Evolutionary conservation across 2,113 vertebrate genomes (phyloP).

Genomic region (Spheniscus mendiculus): DNA sequence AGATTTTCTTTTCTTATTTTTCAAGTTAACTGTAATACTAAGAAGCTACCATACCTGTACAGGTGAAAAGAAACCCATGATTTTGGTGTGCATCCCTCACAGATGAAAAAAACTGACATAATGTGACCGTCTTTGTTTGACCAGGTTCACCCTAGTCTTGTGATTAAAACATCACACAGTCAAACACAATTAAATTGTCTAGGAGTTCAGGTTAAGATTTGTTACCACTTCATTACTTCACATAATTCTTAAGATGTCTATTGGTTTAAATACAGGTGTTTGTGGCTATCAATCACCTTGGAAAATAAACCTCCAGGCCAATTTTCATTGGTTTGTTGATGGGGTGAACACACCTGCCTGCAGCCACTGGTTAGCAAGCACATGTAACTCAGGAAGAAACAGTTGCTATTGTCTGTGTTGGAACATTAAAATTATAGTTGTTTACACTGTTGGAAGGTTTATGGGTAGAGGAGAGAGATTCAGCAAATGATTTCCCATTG

Average conservation of each 20-base stretch:
- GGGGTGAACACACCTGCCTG: conserved; percentile 66
- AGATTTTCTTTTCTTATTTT: background rate
- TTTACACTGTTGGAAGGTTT: conserved; percentile 68
- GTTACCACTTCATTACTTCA: conserved; percentile 49
- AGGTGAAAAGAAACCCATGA: background rate
- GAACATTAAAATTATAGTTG: conserved; percentile 76
- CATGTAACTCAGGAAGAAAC: conserved; percentile 68
- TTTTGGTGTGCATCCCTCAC: background rate
- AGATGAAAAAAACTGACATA: background rate
- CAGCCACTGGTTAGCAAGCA: conserved; percentile 61
- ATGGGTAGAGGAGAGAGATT: background rate
- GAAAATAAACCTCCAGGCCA: conserved; percentile 9
- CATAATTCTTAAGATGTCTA: conserved; percentile 69
- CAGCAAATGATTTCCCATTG: background rate
- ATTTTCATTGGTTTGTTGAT: conserved; percentile 57
- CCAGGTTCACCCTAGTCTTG: background rate
- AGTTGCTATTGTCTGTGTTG: conserved; percentile 70
- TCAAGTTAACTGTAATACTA: background rate
- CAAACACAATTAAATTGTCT: conserved; percentile 66
- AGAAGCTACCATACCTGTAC: background rate
- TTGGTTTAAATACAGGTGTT: conserved; percentile 79
- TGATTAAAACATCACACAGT: conserved; percentile 66
- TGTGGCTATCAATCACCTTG: conserved; percentile 70
- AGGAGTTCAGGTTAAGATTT: conserved; percentile 59
- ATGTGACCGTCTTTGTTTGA: background rate